A percentile compares a stretch with the other conserved stretches of the same genome.
These are phyloP conservation scores for Oncorhynchus mykiss DNA, from an alignment of 2,113 vertebrate genomes.

Conservation along the genomic window DNA sequence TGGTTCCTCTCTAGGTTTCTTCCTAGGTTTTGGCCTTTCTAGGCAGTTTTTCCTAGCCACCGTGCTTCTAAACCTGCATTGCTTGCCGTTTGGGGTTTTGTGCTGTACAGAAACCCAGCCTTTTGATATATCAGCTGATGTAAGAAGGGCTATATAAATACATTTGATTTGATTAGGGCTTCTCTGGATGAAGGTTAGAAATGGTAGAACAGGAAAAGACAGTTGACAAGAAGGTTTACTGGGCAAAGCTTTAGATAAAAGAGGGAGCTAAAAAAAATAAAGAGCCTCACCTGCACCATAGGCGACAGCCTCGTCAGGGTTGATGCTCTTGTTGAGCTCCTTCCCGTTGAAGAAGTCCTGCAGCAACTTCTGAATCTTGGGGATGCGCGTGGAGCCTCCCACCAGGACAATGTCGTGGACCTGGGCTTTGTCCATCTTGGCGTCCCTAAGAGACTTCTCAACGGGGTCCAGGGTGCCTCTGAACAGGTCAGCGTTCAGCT, in stretches of 20 bases:
- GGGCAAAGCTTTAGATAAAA: not conserved
- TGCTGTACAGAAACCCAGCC: no score
- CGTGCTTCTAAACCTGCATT: no score
- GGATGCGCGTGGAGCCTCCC: conserved; percentile 73
- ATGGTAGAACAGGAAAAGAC: not conserved
- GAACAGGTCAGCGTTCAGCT: conserved; percentile 81
- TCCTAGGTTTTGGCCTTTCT: no score
- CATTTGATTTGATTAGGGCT: no score
- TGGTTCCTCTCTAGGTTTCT: no score
- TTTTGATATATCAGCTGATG: no score
- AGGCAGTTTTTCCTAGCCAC: no score
- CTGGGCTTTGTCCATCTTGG: conserved; percentile 70
- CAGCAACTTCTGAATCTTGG: conserved; percentile 73
- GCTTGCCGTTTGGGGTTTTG: no score
- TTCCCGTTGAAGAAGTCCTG: conserved; percentile 74
- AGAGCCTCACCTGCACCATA: conserved; percentile 69
- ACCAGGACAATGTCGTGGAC: conserved; percentile 67
- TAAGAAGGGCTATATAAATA: no score
- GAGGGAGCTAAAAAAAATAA: not conserved
- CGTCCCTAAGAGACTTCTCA: conserved; percentile 69
- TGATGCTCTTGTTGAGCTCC: conserved; percentile 70
- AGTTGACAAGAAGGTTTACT: not conserved
- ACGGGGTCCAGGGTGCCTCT: conserved; percentile 73
- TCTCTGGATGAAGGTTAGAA: not conserved
- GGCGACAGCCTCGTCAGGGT: conserved; percentile 74